Evolutionary conservation across 2,113 vertebrate species (phyloP).

Genomic region (Brienomyrus brachyistius): DNA sequence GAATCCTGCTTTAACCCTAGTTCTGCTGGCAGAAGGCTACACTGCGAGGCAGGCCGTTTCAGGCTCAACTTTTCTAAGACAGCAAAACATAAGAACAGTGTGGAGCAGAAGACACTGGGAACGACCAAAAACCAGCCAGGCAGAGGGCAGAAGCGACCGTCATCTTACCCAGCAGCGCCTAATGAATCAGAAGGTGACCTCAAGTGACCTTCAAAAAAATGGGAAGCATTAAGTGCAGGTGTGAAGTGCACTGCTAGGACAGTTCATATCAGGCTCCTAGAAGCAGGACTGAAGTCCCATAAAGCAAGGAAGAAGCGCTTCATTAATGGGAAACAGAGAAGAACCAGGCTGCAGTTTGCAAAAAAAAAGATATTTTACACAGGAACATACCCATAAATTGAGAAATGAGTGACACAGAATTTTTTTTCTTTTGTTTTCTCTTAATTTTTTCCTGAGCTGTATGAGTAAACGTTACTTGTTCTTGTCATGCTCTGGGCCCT

Average conservation of each 20-base stretch:
- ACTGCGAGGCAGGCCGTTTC: background rate
- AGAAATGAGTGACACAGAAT: background rate
- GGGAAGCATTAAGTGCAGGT: background rate
- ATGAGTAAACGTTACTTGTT: background rate
- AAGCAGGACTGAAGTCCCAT: background rate
- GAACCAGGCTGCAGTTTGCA: background rate
- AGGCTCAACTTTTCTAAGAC: background rate
- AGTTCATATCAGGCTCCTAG: background rate
- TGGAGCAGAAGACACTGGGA: background rate
- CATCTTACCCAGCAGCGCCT: background rate
- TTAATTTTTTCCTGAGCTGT: background rate
- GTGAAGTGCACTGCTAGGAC: background rate
- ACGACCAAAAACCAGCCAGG: background rate
- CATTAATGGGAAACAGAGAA: background rate
- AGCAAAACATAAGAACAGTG: background rate
- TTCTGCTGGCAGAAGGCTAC: background rate
- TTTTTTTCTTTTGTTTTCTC: background rate
- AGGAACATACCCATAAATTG: background rate
- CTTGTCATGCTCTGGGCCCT: background rate
- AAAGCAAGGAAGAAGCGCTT: background rate
- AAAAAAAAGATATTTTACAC: background rate
- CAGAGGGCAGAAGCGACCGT: background rate
- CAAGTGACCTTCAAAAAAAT: background rate
- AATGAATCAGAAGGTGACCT: background rate
- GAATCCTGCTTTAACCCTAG: background rate